phyloP scores from a whole-genome alignment of 2,113 vertebrate genomes.

The Podarcis cretensis region DNA sequence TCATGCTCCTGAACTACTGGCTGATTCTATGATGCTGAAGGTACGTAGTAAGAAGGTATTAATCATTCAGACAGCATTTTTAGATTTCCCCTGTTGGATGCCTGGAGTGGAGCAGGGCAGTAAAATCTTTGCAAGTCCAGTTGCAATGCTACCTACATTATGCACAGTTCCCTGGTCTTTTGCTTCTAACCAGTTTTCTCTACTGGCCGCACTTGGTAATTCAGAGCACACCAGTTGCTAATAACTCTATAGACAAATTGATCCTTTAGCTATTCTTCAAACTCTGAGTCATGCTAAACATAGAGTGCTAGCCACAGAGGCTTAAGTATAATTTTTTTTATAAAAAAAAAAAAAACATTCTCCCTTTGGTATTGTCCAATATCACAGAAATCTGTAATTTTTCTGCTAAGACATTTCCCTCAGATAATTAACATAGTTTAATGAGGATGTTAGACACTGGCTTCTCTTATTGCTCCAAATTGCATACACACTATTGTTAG shows the following conservation, averaged over 20 bases:
- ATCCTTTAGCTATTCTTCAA: constrained; percentile 65
- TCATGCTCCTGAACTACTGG: rapidly evolving
- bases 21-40: neutral
- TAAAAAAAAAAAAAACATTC: neutral
- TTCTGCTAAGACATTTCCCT: constrained; percentile 48
- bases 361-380: constrained; percentile 46
- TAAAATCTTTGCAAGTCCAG: neutral
- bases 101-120: neutral
- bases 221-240: constrained; percentile 24
- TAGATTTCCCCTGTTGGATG: neutral
- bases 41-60: neutral
- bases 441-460: constrained; percentile 50
- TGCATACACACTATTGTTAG: neutral
- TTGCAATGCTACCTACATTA: neutral
- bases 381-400: constrained; percentile 52
- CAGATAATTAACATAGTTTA: constrained; percentile 44
- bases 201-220: constrained; percentile 9
- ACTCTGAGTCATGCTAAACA: constrained; percentile 55
- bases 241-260: constrained; percentile 56
- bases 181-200: constrained; percentile 3
- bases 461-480: neutral
- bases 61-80: neutral
- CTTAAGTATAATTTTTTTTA: constrained; percentile 40
- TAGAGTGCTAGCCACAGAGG: constrained; percentile 51
- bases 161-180: neutral